Evolutionary conservation across 2,888 invertebrate species (phyloP).

Genomic region (Monoplex corrugatus): DNA sequence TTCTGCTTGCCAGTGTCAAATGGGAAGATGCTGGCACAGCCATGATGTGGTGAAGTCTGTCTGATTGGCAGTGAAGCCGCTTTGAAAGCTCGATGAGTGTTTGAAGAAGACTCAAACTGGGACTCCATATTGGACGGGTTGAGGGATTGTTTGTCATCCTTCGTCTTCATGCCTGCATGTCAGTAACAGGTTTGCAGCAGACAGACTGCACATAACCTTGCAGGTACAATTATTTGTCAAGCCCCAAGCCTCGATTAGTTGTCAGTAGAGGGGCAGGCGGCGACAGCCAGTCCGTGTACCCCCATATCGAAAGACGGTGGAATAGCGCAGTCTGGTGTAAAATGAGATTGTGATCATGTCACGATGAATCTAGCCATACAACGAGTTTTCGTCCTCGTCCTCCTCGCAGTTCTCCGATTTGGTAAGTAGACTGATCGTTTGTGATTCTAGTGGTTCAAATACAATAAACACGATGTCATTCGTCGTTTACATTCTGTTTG

Average conservation of each 20-base stretch:
- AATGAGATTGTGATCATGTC: not conserved
- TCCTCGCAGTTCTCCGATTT: not conserved
- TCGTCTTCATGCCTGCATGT: not conserved
- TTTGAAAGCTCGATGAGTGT: not conserved
- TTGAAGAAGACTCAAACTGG: not conserved
- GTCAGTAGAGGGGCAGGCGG: not conserved
- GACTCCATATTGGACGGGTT: conserved; percentile 2
- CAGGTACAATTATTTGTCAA: no score
- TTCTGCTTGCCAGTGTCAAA: not conserved
- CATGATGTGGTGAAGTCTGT: not conserved
- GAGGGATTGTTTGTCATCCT: not conserved
- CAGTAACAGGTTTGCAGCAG: not conserved
- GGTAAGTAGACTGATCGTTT: not conserved
- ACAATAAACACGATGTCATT: no score
- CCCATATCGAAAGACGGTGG: not conserved
- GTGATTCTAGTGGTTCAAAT: not conserved
- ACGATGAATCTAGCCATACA: not conserved
- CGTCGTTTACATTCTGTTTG: no score
- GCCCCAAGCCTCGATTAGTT: not conserved
- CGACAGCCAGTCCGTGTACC: not conserved
- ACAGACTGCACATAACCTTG: not conserved
- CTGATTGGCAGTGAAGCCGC: not conserved
- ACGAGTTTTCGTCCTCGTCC: not conserved
- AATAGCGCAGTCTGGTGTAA: not conserved
- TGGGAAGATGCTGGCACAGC: conserved; percentile 3